Base-by-base conservation (phyloP, 2,113 vertebrate species). In the Calidris pugnax region DNA sequence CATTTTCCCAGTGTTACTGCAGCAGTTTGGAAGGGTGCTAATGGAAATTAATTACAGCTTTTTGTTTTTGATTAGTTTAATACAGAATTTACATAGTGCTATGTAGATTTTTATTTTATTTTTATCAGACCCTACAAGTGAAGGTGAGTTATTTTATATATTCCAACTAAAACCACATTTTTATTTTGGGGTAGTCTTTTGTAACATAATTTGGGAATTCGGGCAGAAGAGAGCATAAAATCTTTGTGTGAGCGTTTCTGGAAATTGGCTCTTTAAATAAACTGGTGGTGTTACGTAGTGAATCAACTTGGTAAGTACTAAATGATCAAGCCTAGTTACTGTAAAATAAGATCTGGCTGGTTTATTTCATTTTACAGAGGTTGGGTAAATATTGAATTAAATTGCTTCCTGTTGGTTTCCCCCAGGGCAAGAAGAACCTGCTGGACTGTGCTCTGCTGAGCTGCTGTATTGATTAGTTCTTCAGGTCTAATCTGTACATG, bases 381-480 rank as follows among this genome's bases (percentile, higher is more conserved):
- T 92, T 96, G 83, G 91, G 55, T 95, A 98, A 96, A 95, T 95
- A 23, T 45, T 83, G 87, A 96, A 93, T 97, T 95, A 96, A 96
- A 95, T 97, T 96, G 88, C 93, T 95, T 96, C 82, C 64, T 94
- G 39, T 95, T 88, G 77, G 59, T 90, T 96, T 96, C 62, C 95
- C 66, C 35, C 39, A 94, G 84, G 92, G 96, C 76, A 50, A 59
- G 75, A 91, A 75, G 79, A 93, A 81, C 67, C 68, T 87, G 60
- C 57, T 82, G 79, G 76, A 37, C 33, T 57, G 64, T 81, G 80
- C 85, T 80, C 86, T 85, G 63, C 85, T 93, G 67, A 86, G 47
- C 83, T 86, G 41, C 89, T 93, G 0, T 93, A 95, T 85, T 86
- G 94, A 94, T 97, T 90, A 88, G 37, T 47, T 82, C 59, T 95